Evolutionary conservation across 2,888 invertebrate species (phyloP).

Genomic region (Habroteleia sp.): DNA sequence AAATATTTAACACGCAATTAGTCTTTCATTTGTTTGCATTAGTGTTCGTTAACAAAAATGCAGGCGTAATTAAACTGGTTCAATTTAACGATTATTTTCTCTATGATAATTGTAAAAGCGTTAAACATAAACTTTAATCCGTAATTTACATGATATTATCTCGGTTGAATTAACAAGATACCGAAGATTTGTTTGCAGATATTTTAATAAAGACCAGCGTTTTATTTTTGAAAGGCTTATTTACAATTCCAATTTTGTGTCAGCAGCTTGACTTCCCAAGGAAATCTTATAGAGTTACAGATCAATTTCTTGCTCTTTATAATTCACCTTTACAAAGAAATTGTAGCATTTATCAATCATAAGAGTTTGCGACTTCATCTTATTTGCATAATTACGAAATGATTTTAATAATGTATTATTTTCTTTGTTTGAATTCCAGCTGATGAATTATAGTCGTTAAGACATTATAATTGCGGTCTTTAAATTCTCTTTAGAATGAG

Average conservation of each 20-base stretch:
- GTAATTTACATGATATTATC: slow-evolving; percentile 46
- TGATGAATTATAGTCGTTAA: no score
- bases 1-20: no score
- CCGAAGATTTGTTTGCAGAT: slow-evolving; percentile 24
- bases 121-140: slow-evolving; percentile 18
- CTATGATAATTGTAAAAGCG: neutral
- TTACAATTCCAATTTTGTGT: slow-evolving; percentile 48
- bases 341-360: slow-evolving; percentile 64
- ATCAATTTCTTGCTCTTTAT: slow-evolving; percentile 28
- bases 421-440: neutral
- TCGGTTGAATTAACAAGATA: slow-evolving; percentile 32
- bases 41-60: no score
- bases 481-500: no score
- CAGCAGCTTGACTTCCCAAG: slow-evolving; percentile 10
- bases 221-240: slow-evolving; percentile 36
- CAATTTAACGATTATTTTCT: slow-evolving; percentile 13
- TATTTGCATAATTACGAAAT: slow-evolving; percentile 9
- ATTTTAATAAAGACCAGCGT: slow-evolving; percentile 29
- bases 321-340: neutral
- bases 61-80: no score
- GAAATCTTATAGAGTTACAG: slow-evolving; percentile 10
- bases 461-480: no score
- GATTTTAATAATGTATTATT: slow-evolving; percentile 4
- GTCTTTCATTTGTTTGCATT: no score
- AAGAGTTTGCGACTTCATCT: slow-evolving; percentile 21